Evolutionary conservation across 2,113 vertebrate species (phyloP), one percentile per base, ranked within the genome.

Genomic region (Neotoma lepida): DNA sequence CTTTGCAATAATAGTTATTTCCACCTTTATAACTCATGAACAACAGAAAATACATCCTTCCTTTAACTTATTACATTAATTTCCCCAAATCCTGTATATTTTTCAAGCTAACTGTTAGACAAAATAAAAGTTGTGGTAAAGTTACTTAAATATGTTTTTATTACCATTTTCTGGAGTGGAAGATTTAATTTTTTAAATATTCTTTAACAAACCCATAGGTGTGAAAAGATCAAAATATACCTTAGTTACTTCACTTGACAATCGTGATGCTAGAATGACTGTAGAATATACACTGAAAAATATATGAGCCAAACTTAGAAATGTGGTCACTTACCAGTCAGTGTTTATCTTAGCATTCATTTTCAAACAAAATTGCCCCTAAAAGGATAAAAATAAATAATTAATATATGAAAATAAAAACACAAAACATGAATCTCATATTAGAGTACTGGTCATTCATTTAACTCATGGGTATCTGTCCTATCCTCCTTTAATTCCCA

Each of bases 321-420:
- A 76, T 8, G 1, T 18, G 8, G 12, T 86, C 58, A 96, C 97
- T 96, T 96, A 97, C 96, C 94, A 86, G 54, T 91, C 88, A 88
- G 46, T 74, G 94, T 68, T 91, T 6, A 39, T 88, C 71, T 90
- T 51, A 35, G 54, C n/a, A 84, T 2, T 9, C 85, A 86, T 39
- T 49, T 93, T 61, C 81, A 74, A 56, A 30, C 22, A 88, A 80
- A 91, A 49, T 12, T 4, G 39, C 86, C 15, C 33, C 90, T 96
- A 90, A 87, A 96, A 96, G 26, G 61, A 82, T n/a, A 84, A 86
- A 86, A 63, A 49, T 51, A 30, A 17, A 54, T 13, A 91, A 74
- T 95, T 20, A 93, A 80, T 94, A 91, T 76, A 33, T 56, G 46
- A 86, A 49, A 73, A 7, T 41, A 76, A 41, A 64, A 39, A 80